These are phyloP conservation scores for Lophura nycthemera DNA, from an alignment of 2,113 vertebrate species.

Conservation along the genomic window DNA sequence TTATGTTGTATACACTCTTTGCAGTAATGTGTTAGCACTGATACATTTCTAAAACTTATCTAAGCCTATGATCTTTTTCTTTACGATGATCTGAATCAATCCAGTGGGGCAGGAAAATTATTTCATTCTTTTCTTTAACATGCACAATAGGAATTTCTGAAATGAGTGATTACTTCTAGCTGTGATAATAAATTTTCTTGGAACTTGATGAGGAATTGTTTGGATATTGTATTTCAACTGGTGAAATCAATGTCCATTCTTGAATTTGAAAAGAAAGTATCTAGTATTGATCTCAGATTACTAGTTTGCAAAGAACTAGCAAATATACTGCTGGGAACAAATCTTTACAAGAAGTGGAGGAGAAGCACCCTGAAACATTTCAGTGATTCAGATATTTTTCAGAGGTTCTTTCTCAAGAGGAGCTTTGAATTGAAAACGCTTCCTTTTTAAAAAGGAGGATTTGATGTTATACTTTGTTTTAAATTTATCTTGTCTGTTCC, in stretches of 20 bases:
- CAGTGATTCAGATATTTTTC: background rate
- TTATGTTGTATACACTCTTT: background rate
- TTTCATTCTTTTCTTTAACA: background rate
- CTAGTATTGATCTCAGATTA: background rate
- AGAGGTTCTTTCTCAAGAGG: background rate
- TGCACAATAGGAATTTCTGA: background rate
- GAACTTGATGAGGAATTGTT: conserved; percentile 3
- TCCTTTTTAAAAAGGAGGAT: background rate
- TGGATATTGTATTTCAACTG: conserved; percentile 15
- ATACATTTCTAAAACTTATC: background rate
- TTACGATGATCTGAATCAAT: background rate
- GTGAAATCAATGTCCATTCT: conserved; percentile 1
- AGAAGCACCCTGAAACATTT: background rate
- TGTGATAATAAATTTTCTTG: conserved; percentile 21
- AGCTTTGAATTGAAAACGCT: background rate
- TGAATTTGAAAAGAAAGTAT: background rate
- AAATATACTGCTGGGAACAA: background rate
- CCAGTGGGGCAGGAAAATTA: background rate
- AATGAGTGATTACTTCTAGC: conserved; percentile 28
- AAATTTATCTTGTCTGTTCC: background rate
- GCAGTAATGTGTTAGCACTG: background rate
- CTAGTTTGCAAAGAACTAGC: background rate
- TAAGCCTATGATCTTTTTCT: background rate
- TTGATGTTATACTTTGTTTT: background rate
- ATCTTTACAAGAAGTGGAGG: background rate